Conservation (phyloP, 2,797 vertebrate genomes). For the Choloepus didactylus region DNA sequence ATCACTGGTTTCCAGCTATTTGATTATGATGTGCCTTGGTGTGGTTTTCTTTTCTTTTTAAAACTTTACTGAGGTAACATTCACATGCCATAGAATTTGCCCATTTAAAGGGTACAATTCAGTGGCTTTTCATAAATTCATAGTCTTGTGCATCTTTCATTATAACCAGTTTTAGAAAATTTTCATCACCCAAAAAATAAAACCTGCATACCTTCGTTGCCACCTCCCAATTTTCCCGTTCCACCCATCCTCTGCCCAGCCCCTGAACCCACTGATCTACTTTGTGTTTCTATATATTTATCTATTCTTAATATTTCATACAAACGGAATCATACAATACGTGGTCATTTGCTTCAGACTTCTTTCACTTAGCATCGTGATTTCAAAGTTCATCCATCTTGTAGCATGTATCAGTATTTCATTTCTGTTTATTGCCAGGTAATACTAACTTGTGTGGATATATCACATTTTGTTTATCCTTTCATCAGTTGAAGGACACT, state of each 20-base stretch:
- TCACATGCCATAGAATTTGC: background rate
- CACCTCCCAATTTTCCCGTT: background rate
- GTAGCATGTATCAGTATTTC: background rate
- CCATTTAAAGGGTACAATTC: background rate
- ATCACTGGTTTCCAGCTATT: constrained; percentile 20
- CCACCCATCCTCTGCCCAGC: background rate
- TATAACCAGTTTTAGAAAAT: constrained; percentile 27
- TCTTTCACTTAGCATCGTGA: background rate
- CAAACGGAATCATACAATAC: background rate
- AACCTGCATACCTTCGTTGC: background rate
- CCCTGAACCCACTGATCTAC: background rate
- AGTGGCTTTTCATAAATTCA: background rate
- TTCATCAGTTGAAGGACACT: background rate
- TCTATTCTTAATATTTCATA: background rate
- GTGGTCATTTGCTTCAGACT: background rate
- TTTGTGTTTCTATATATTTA: background rate
- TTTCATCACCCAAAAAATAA: background rate
- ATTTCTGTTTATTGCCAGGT: background rate
- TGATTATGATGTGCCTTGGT: background rate
- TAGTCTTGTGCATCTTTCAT: background rate
- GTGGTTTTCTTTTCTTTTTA: constrained; percentile 20
- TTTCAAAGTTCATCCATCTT: background rate
- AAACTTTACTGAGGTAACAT: background rate
- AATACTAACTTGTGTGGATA: background rate
- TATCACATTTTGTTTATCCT: background rate